Evolutionary conservation across 2,888 invertebrate genomes (phyloP).

Genomic region (Catocala fraxini): DNA sequence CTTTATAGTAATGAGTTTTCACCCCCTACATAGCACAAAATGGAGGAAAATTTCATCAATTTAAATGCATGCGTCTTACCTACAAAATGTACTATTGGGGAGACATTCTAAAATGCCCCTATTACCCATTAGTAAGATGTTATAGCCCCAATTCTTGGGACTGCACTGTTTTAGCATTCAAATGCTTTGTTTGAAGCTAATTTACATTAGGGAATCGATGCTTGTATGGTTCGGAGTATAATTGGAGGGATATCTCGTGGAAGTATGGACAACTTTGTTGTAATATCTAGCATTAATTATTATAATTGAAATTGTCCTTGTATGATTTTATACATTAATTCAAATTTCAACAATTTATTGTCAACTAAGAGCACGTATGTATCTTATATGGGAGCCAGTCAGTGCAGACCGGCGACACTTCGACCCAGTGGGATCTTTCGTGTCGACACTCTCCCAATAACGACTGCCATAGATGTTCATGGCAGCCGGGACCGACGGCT

Average conservation of each 20-base stretch:
- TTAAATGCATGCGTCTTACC: slow-evolving; percentile 69
- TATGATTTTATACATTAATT: no score
- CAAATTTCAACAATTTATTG: no score
- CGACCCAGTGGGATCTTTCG: no score
- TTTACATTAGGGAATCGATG: slow-evolving; percentile 24
- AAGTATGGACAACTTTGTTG: background rate
- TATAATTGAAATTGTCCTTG: no score
- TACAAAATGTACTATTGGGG: slow-evolving; percentile 50
- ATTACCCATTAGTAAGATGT: slow-evolving; percentile 35
- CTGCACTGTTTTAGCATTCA: slow-evolving; percentile 26
- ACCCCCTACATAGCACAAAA: slow-evolving; percentile 30
- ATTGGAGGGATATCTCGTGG: background rate
- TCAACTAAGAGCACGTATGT: no score
- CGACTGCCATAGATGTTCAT: no score
- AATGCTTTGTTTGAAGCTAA: slow-evolving; percentile 29
- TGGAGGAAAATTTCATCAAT: slow-evolving; percentile 64
- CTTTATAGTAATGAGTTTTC: slow-evolving; percentile 12
- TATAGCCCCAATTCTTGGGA: slow-evolving; percentile 28
- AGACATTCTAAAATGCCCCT: slow-evolving; percentile 21
- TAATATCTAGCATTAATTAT: no score
- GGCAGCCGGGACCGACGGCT: no score
- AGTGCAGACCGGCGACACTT: no score
- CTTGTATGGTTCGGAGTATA: background rate
- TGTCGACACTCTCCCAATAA: no score
- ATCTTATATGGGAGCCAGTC: no score